Percentiles rank a stretch among this genome's conserved stretches.
Evolutionary conservation across 2,113 vertebrate species (phyloP).

Genomic region (Callipepla californica): DNA sequence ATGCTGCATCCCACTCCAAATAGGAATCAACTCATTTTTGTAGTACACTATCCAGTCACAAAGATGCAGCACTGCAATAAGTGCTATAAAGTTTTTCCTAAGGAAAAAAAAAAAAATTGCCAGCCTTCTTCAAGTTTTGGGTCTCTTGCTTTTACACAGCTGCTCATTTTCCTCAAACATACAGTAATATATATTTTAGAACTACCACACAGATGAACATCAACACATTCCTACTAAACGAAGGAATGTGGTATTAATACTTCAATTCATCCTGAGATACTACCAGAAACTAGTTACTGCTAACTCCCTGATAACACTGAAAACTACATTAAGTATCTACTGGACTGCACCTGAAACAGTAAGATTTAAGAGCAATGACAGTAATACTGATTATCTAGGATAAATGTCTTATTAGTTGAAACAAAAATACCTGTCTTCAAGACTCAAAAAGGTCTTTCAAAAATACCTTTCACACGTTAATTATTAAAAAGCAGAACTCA

Average conservation of each 20-base stretch:
- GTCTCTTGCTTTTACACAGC: not conserved
- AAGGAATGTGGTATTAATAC: not conserved
- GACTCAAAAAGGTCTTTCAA: not conserved
- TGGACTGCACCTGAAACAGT: not conserved
- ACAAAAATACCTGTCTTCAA: not conserved
- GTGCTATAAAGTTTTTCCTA: not conserved
- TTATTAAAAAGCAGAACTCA: not conserved
- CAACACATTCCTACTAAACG: not conserved
- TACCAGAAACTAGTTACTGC: not conserved
- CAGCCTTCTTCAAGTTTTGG: not conserved
- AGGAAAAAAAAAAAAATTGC: too few relatives aligned
- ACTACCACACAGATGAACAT: not conserved
- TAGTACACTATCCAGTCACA: not conserved
- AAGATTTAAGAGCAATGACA: not conserved
- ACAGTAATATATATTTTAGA: not conserved
- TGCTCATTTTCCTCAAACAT: not conserved
- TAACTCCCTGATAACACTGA: not conserved
- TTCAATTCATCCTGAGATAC: not conserved
- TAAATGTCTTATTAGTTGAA: not conserved
- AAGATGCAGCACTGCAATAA: not conserved
- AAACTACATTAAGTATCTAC: not conserved
- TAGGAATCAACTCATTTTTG: not conserved
- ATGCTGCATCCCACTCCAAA: not conserved
- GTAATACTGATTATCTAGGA: not conserved
- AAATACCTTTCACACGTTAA: not conserved